These are phyloP conservation scores for Diarsia brunnea DNA, from an alignment of 2,888 invertebrate genomes.

Conservation along the genomic window DNA sequence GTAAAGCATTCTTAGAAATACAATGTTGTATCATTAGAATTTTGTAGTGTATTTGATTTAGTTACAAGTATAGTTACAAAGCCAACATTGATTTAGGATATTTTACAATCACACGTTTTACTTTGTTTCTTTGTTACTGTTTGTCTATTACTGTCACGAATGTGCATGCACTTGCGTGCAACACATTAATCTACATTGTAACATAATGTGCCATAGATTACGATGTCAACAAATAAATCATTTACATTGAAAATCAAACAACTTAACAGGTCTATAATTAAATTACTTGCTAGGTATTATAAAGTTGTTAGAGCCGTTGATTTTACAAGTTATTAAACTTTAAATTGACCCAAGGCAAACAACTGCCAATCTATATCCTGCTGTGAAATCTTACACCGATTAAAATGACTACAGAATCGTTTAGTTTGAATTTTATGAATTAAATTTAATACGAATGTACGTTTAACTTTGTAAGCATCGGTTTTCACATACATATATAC, in stretches of 20 bases:
- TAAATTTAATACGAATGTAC: conserved; percentile 60
- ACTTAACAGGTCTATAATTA: conserved; percentile 19
- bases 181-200: conserved; percentile 31
- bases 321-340: conserved; percentile 25
- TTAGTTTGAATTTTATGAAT: conserved; percentile 57
- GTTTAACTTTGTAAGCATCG: conserved; percentile 76
- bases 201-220: conserved; percentile 21
- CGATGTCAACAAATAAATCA: conserved; percentile 36
- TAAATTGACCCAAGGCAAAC: conserved; percentile 42
- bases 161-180: conserved; percentile 14
- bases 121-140: conserved; percentile 30
- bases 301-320: background rate
- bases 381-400: conserved; percentile 36
- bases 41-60: background rate
- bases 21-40: background rate
- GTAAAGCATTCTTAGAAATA: conserved; percentile 3
- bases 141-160: conserved; percentile 22
- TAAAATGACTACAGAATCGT: conserved; percentile 38
- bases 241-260: conserved; percentile 15
- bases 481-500: conserved; percentile 77
- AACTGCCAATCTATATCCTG: conserved; percentile 23
- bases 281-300: conserved; percentile 5
- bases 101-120: background rate
- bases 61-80: background rate
- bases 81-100: background rate